phyloP scores from a whole-genome alignment of 2,888 invertebrate species.

The Ophion ventricosus region DNA sequence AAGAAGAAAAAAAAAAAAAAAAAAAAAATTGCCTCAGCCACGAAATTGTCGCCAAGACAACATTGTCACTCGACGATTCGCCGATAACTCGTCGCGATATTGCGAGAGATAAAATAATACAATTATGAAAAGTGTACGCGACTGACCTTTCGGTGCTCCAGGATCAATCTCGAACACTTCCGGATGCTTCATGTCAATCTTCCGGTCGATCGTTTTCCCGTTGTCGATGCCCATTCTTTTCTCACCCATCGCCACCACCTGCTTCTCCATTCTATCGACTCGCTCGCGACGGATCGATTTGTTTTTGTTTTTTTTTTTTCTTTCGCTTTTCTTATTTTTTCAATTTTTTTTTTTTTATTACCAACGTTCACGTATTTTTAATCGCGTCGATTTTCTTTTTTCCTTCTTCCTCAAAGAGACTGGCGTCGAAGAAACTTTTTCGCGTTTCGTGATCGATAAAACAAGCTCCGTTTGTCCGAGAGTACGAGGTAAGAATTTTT shows the following conservation, averaged over 20 bases:
- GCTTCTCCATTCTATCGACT: conserved; percentile 4
- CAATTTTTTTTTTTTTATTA: background rate
- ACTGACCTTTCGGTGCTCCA: conserved; percentile 72
- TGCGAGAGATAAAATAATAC: background rate
- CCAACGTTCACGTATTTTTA: background rate
- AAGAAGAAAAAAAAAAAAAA: background rate
- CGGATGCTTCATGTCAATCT: conserved; percentile 69
- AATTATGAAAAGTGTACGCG: background rate
- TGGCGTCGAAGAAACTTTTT: background rate
- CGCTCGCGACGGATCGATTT: background rate
- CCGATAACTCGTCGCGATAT: background rate
- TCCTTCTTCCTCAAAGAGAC: background rate
- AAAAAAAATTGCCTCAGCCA: too few relatives aligned
- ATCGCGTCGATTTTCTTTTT: background rate
- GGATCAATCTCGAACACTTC: conserved; percentile 73
- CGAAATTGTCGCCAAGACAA: background rate
- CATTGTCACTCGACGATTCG: background rate
- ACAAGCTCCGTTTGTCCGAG: background rate
- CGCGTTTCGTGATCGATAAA: background rate
- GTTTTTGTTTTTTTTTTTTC: conserved; percentile 11
- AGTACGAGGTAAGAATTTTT: background rate
- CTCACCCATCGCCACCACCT: background rate
- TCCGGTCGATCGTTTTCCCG: conserved; percentile 72
- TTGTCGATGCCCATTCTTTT: conserved; percentile 72
- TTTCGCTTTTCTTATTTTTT: background rate